Evolutionary conservation across 2,113 vertebrate genomes (phyloP).

Genomic region (Micromys minutus): DNA sequence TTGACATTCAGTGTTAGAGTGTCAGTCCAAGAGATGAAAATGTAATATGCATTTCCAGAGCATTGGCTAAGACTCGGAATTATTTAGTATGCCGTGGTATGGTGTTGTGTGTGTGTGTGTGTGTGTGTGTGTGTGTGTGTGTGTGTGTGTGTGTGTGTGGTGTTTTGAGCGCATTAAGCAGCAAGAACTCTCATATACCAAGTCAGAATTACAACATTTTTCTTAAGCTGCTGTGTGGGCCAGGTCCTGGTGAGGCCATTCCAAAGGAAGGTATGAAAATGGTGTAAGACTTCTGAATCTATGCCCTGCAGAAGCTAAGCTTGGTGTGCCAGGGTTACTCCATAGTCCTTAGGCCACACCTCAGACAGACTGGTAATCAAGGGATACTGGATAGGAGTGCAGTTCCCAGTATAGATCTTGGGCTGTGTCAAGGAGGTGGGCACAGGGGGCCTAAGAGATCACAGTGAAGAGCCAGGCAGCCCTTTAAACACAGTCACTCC

Average conservation of each 20-base stretch:
- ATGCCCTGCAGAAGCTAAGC: not conserved
- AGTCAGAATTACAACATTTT: not conserved
- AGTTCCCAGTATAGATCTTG: not conserved
- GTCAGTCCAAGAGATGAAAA: slow-evolving; percentile 58
- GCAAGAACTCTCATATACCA: not conserved
- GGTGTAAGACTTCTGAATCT: not conserved
- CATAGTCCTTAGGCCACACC: not conserved
- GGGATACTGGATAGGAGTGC: not conserved
- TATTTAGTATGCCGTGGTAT: not conserved
- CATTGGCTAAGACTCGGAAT: slow-evolving; percentile 46
- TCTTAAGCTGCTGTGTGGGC: not conserved
- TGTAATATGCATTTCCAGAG: slow-evolving; percentile 39
- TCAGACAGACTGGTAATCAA: not conserved
- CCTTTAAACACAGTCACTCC: not conserved
- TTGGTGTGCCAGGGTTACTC: not conserved
- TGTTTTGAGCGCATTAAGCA: not conserved
- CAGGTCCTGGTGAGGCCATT: not conserved
- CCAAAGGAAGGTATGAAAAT: not conserved
- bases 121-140: not conserved
- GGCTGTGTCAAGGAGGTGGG: not conserved
- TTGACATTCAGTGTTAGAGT: slow-evolving; percentile 51
- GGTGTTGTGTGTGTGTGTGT: not conserved
- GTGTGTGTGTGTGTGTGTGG: not conserved
- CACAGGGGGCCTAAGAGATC: not conserved
- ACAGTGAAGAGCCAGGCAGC: not conserved